phyloP scores from a whole-genome alignment of 2,113 vertebrate genomes.

The Alectura lathami region DNA sequence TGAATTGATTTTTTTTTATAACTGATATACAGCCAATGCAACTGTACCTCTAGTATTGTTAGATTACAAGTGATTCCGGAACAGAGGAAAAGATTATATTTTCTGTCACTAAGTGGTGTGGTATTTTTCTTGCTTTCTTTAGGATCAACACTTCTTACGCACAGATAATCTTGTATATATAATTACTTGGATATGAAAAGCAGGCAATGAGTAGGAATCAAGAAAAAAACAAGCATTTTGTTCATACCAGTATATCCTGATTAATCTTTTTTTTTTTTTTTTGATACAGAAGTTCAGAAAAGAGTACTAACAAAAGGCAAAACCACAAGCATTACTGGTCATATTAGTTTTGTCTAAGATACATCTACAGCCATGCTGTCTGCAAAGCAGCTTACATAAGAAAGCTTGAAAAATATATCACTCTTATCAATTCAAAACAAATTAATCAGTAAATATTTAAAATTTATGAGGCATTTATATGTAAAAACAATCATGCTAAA shows the following conservation, averaged over 20 bases:
- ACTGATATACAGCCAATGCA: not conserved
- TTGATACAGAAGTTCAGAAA: not conserved
- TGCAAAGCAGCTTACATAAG: not conserved
- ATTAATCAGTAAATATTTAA: slow-evolving; percentile 25
- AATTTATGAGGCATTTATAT: not conserved
- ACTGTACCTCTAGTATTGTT: not conserved
- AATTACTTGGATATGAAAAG: not conserved
- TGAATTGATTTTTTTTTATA: not conserved
- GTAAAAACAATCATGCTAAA: slow-evolving; percentile 17
- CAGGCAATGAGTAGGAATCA: not conserved
- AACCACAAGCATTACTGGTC: not conserved
- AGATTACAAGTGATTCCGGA: not conserved
- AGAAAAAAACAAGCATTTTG: not conserved
- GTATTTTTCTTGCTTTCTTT: not conserved
- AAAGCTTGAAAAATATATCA: not conserved
- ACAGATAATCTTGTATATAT: not conserved
- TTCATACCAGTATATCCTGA: not conserved
- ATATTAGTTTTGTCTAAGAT: not conserved
- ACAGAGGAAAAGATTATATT: not conserved
- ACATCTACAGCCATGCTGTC: not conserved
- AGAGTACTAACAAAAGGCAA: not conserved
- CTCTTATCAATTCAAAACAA: not conserved
- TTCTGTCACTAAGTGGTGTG: not conserved
- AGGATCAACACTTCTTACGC: not conserved
- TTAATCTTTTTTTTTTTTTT: not conserved